Evolutionary conservation across 2,797 vertebrate species (phyloP), one percentile per base, ranked within the genome.

Genomic region (Enteromius thamalakanensis): DNA sequence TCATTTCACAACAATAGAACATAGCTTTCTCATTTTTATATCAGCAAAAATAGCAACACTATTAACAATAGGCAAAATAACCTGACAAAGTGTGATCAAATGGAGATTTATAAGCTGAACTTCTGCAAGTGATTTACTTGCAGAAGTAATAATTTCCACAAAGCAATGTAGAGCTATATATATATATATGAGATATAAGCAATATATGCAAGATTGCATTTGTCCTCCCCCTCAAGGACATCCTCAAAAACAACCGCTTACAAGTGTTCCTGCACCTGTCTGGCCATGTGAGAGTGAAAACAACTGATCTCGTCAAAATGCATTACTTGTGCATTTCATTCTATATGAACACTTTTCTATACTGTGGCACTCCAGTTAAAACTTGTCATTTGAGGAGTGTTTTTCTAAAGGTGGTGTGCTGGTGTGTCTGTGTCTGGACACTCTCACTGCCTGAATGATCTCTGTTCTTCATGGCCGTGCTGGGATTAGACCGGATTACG

Each of bases 401-500:
- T 10, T 55, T 77, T 34, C 9, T 49, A 6, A 64, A 51, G 21
- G 45, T 51, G 47, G 29, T 34, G 69, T 60, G n/a, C 29, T 34
- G 32, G 4, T 74, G 34, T 64, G 29, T 55, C 17, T 75, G 47
- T 67, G 4, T 78, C 68, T 83, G 76, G 74, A 53, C 42, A 81
- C 87, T 84, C 84, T 89, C 85, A 85, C 55, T 21, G 82, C 85
- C 86, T 47, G 53, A 83, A 83, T 78, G 81, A 74, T 74, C 76
- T 87, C 77, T 83, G 70, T 83, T 83, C 84, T 86, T 84, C 79
- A 88, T 89, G 87, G 84, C 90, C 90, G 87, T 89, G 89, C 88
- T 87, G 84, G 91, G 93, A 94, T 95, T 94, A 94, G 87, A 87
- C 76, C 89, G 92, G 92, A 94, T 94, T 94, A 94, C 88, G 80